phyloP scores from a whole-genome alignment of 1,140 invertebrate genomes.

The Leptopilina boulardi region DNA sequence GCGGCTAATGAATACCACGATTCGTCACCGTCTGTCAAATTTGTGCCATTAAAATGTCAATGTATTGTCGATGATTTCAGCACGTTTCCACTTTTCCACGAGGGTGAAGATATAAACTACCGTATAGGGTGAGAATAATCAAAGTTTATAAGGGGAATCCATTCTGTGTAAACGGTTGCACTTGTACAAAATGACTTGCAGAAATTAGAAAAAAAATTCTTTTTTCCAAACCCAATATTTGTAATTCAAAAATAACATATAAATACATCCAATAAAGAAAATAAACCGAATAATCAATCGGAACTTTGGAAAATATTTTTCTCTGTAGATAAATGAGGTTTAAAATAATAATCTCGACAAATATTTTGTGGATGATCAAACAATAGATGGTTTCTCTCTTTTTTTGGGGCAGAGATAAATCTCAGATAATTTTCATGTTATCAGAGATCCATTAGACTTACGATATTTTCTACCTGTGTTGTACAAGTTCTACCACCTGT shows the following conservation, averaged over 20 bases:
- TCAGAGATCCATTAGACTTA: slow-evolving; percentile 31
- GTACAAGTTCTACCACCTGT: slow-evolving; percentile 64
- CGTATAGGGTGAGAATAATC: neutral
- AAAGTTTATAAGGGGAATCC: neutral
- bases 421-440: slow-evolving; percentile 4
- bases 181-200: slow-evolving; percentile 12
- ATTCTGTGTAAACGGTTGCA: neutral
- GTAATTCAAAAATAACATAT: no score
- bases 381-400: neutral
- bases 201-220: neutral
- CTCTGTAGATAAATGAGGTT: neutral
- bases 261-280: no score
- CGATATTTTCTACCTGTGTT: neutral
- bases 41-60: slow-evolving; percentile 13
- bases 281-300: neutral
- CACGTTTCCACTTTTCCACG: slow-evolving; percentile 24
- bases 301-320: slow-evolving; percentile 6
- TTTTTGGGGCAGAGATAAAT: slow-evolving; percentile 19
- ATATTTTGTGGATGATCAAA: neutral
- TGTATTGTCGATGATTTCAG: slow-evolving; percentile 26
- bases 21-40: slow-evolving; percentile 31
- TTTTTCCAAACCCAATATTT: no score
- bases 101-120: slow-evolving; percentile 1
- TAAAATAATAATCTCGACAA: slow-evolving; percentile 6
- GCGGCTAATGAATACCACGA: neutral